phyloP scores from a whole-genome alignment of 2,797 vertebrate genomes.

The Megaceryle alcyon region DNA sequence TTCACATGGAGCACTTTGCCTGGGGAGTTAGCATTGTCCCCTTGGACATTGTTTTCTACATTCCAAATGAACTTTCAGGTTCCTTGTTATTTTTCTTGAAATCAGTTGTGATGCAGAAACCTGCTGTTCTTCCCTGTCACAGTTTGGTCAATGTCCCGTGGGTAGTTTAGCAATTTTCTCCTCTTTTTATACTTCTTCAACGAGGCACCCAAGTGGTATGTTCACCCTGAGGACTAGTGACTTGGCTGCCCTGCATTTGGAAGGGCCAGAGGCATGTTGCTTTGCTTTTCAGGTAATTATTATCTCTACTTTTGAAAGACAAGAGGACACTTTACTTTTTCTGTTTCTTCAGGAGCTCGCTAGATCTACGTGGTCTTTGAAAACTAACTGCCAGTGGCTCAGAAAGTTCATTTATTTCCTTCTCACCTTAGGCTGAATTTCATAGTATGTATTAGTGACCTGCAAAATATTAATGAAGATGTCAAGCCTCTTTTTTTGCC shows the following conservation, averaged over 20 bases:
- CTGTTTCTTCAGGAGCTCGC: background rate
- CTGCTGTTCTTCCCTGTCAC: background rate
- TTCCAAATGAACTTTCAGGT: background rate
- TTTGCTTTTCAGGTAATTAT: background rate
- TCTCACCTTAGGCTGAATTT: background rate
- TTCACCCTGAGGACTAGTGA: background rate
- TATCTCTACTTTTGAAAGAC: background rate
- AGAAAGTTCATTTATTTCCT: slow-evolving; percentile 33
- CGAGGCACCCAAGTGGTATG: rapidly evolving
- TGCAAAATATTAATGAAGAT: slow-evolving; percentile 45
- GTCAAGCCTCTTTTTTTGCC: background rate
- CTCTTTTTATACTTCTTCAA: background rate
- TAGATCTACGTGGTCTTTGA: background rate
- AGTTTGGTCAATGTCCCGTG: background rate
- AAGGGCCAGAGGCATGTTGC: background rate
- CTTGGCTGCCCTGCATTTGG: background rate
- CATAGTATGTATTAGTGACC: background rate
- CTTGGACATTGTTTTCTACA: background rate
- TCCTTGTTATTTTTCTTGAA: slow-evolving; percentile 4
- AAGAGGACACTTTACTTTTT: background rate
- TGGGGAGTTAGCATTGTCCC: background rate
- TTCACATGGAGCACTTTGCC: background rate
- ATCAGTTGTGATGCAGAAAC: background rate
- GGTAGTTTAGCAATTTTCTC: background rate
- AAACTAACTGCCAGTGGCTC: slow-evolving; percentile 7